A percentile compares a stretch with the other conserved stretches of the same genome.
These are phyloP conservation scores for Parazoanthus darwini DNA, from an alignment of 92 coral and sea anemone species.

Conservation along the genomic window DNA sequence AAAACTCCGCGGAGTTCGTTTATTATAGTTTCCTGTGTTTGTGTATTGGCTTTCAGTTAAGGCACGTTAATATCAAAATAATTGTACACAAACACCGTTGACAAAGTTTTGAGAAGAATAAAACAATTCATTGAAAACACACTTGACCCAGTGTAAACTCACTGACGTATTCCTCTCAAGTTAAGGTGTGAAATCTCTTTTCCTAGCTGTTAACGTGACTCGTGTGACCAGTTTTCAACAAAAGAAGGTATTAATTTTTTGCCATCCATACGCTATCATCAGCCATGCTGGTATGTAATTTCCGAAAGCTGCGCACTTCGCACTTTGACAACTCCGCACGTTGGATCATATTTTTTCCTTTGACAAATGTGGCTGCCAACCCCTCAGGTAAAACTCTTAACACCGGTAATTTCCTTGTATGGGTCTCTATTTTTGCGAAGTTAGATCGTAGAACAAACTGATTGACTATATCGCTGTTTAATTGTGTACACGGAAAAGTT, in stretches of 20 bases:
- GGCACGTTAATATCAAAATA: not conserved
- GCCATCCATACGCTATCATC: not conserved
- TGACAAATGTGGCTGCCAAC: slow-evolving; percentile 21
- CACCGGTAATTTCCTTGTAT: slow-evolving; percentile 12
- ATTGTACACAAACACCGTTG: not conserved
- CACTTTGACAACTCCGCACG: slow-evolving; percentile 2
- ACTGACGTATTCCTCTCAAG: not conserved
- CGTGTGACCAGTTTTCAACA: slow-evolving; percentile 33
- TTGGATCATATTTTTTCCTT: not conserved
- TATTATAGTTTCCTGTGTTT: slow-evolving; percentile 29
- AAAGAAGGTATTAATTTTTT: slow-evolving; percentile 26
- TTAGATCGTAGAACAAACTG: not conserved
- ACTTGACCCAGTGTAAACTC: slow-evolving; percentile 26
- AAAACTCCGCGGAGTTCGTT: not conserved
- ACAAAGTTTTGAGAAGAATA: slow-evolving; percentile 17
- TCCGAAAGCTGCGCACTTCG: not conserved
- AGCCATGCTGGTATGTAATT: not conserved
- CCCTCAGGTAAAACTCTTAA: not conserved
- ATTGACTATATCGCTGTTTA: not conserved
- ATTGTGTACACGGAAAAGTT: not conserved
- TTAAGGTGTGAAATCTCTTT: slow-evolving; percentile 23
- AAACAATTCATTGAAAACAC: slow-evolving; percentile 1
- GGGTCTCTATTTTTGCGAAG: not conserved
- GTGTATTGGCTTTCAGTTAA: not conserved
- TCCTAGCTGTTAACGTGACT: slow-evolving; percentile 22